Percentiles rank a stretch among this genome's conserved stretches.
Evolutionary conservation across 64 coral and sea anemone species (phyloP).

Genomic region (Orbicella faveolata): DNA sequence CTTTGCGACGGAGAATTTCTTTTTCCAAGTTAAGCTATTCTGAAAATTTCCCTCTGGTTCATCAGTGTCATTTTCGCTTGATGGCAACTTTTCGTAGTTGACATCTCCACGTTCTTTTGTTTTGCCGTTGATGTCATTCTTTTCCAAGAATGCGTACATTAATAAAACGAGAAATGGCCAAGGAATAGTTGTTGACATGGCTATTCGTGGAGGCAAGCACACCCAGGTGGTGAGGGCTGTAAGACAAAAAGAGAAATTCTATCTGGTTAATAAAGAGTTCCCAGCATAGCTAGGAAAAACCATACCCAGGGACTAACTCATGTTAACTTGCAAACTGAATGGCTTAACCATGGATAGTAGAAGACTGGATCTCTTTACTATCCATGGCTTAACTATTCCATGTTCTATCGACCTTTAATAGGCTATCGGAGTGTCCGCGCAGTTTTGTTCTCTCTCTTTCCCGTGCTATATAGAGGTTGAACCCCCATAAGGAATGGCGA

Average conservation of each 20-base stretch:
- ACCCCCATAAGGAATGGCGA: no score
- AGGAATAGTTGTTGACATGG: conserved; percentile 1
- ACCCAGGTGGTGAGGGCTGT: conserved; percentile 16
- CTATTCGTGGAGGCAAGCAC: conserved; percentile 27
- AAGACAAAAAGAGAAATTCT: not conserved
- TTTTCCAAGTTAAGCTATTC: conserved; percentile 26
- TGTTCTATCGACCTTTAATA: no score
- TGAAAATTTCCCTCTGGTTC: not conserved
- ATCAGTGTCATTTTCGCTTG: not conserved
- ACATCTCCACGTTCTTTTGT: not conserved
- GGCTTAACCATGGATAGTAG: no score
- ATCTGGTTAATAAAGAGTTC: not conserved
- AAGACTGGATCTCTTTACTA: no score
- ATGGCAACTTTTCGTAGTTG: conserved; percentile 4
- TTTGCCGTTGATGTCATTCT: not conserved
- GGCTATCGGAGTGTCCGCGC: no score
- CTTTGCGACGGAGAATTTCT: conserved; percentile 36
- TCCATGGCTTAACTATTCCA: no score
- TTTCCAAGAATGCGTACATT: conserved; percentile 4
- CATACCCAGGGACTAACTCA: no score
- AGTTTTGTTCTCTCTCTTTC: no score
- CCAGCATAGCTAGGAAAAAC: not conserved
- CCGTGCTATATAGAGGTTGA: no score
- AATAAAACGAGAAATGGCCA: conserved; percentile 23
- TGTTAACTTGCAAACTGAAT: no score